A percentile compares a stretch with the other conserved stretches of the same genome.
These are phyloP conservation scores for Myxocyprinus asiaticus DNA, from an alignment of 2,113 vertebrate genomes.

Conservation along the genomic window DNA sequence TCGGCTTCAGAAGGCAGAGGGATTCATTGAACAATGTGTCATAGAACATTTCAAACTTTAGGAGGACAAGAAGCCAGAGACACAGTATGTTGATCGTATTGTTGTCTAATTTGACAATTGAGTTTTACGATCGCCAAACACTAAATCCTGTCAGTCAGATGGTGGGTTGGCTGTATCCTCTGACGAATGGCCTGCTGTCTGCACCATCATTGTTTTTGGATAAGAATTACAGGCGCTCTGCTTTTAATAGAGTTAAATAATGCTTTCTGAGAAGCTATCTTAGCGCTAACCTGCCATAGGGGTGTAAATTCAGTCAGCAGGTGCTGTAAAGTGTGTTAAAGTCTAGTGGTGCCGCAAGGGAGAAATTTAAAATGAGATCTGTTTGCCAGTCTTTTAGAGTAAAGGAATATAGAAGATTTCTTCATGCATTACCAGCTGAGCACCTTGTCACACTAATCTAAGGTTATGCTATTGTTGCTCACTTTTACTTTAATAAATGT, in stretches of 20 bases:
- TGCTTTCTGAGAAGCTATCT: constrained; percentile 43
- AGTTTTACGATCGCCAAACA: constrained; percentile 55
- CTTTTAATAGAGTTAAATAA: constrained; percentile 44
- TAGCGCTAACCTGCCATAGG: constrained; percentile 39
- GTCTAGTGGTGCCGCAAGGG: neutral
- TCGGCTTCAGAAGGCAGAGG: neutral
- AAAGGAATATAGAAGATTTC: neutral
- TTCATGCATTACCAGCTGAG: neutral
- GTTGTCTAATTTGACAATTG: constrained; percentile 62
- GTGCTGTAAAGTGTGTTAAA: constrained; percentile 20
- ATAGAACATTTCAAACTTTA: neutral
- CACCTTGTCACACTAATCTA: neutral
- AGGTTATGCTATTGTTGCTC: no score
- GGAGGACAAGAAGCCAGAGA: constrained; percentile 16
- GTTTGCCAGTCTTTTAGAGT: neutral
- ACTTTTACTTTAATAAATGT: no score
- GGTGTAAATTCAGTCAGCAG: constrained; percentile 40
- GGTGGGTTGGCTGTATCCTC: neutral
- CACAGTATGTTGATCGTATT: constrained; percentile 18
- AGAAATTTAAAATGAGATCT: neutral
- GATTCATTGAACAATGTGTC: neutral
- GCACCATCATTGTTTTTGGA: constrained; percentile 42
- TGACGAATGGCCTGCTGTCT: constrained; percentile 34
- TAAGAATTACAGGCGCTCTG: constrained; percentile 22
- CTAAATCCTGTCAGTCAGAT: constrained; percentile 43